A percentile compares a stretch with the other conserved stretches of the same genome.
Conservation (phyloP, 2,797 vertebrate species). For the Bovichtus variegatus region DNA sequence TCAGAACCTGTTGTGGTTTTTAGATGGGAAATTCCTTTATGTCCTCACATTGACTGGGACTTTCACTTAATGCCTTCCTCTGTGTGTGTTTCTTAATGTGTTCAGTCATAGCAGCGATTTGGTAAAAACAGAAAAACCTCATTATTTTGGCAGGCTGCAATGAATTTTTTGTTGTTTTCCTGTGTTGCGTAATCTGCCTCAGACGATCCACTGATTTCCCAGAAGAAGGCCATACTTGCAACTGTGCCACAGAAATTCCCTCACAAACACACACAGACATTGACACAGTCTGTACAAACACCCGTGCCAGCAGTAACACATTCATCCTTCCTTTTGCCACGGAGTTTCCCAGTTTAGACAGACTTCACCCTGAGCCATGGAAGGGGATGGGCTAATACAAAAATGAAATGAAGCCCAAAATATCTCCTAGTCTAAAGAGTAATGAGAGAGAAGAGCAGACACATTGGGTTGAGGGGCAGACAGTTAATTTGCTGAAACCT, state of each 20-base stretch:
- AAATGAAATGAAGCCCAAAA: constrained; percentile 32
- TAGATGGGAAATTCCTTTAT: background rate
- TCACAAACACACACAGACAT: constrained; percentile 22
- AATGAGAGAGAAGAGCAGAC: constrained; percentile 21
- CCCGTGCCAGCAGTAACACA: constrained; percentile 2
- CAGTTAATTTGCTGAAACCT: constrained; percentile 9
- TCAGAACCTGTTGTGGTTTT: background rate
- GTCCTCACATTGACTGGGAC: background rate
- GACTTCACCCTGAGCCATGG: constrained; percentile 36
- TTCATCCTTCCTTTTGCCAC: constrained; percentile 13
- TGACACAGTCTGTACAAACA: background rate
- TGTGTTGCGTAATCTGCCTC: constrained; percentile 55
- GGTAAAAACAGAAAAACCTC: constrained; percentile 21
- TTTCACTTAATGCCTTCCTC: constrained; percentile 4
- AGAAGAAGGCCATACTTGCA: constrained; percentile 8
- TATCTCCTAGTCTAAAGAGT: constrained; percentile 26
- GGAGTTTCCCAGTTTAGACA: constrained; percentile 67
- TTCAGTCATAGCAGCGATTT: constrained; percentile 1
- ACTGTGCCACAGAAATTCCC: background rate
- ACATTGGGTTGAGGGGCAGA: background rate
- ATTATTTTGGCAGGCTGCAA: background rate
- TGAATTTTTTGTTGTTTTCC: constrained; percentile 20
- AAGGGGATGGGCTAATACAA: constrained; percentile 56
- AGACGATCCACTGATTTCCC: constrained; percentile 24
- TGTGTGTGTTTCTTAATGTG: background rate